These are phyloP conservation scores for Alosa alosa DNA, from an alignment of 2,113 vertebrate species.

Conservation along the genomic window DNA sequence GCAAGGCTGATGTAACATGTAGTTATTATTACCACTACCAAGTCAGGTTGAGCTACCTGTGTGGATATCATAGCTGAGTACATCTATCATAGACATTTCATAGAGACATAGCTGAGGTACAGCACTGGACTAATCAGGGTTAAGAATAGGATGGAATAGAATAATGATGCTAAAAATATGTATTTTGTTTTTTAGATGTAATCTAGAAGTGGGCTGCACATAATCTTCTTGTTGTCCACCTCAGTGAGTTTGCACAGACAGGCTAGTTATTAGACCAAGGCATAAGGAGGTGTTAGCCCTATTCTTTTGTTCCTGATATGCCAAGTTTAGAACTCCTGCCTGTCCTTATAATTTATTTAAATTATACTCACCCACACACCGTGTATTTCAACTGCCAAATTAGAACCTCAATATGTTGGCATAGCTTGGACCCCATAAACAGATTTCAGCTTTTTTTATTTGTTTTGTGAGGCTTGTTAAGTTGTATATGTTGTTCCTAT, in stretches of 20 bases:
- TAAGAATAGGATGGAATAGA: slow-evolving; percentile 13
- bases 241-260: slow-evolving; percentile 13
- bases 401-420: slow-evolving; percentile 1
- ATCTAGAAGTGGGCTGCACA: slow-evolving; percentile 13
- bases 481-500: background rate
- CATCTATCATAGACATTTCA: background rate
- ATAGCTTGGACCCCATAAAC: background rate
- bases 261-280: background rate
- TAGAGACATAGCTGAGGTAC: background rate
- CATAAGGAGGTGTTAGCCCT: background rate
- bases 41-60: background rate
- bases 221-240: background rate
- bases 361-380: background rate
- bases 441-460: background rate
- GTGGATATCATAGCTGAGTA: background rate
- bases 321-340: background rate
- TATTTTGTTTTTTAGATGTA: background rate
- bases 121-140: slow-evolving; percentile 16
- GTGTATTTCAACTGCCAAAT: background rate
- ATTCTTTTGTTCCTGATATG: background rate
- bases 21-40: background rate
- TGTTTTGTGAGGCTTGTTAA: background rate
- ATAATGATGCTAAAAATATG: background rate
- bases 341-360: slow-evolving; percentile 6
- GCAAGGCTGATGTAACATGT: background rate